A percentile compares a stretch with the other conserved stretches of the same genome.
Evolutionary conservation across 2,113 vertebrate genomes (phyloP).

Genomic region (Barnardius zonarius): DNA sequence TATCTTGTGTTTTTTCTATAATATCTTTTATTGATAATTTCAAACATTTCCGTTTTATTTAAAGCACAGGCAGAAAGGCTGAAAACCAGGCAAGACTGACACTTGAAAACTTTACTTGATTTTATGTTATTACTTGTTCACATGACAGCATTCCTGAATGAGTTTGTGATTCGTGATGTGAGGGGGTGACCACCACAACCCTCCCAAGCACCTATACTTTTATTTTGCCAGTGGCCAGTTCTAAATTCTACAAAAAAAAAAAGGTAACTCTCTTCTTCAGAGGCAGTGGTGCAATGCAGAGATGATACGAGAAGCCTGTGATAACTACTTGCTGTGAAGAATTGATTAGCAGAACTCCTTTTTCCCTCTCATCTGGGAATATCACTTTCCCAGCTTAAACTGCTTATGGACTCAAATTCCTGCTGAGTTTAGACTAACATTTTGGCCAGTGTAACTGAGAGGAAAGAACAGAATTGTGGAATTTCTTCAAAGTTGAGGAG

Average conservation of each 20-base stretch:
- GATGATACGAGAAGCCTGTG: background rate
- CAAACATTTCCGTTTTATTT: background rate
- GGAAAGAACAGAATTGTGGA: background rate
- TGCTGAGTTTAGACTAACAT: background rate
- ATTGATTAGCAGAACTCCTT: background rate
- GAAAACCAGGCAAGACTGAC: background rate
- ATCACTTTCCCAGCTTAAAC: background rate
- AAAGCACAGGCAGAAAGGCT: background rate
- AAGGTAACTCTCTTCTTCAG: background rate
- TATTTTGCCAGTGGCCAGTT: background rate
- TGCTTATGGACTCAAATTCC: background rate
- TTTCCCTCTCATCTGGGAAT: background rate
- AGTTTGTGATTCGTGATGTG: background rate
- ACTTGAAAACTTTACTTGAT: background rate
- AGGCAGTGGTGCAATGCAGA: background rate
- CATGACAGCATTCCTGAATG: background rate
- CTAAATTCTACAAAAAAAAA: background rate
- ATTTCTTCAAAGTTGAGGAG: background rate
- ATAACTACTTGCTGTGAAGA: background rate
- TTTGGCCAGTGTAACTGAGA: background rate
- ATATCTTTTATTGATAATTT: background rate
- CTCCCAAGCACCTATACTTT: background rate
- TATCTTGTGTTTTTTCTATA: background rate
- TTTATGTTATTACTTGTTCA: background rate
- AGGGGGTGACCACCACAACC: fast-evolving